A percentile compares a stretch with the other conserved stretches of the same genome.
phyloP scores from a whole-genome alignment of 2,888 invertebrate species.

The Malthinus flaveolus region DNA sequence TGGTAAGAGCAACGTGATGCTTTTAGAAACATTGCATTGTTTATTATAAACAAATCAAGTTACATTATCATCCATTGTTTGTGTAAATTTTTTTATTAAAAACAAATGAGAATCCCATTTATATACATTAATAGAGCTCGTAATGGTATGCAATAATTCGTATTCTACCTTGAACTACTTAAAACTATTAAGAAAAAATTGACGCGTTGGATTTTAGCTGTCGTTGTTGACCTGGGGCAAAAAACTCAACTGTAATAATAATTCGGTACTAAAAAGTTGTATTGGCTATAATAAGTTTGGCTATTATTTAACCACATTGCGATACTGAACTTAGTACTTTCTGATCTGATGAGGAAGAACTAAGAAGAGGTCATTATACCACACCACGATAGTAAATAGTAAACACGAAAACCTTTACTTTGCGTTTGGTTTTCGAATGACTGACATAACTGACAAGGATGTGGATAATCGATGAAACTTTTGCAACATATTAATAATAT shows the following conservation, averaged over 20 bases:
- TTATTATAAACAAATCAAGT: no score
- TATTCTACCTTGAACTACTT: constrained; percentile 4
- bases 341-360: not conserved
- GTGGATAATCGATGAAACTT: no score
- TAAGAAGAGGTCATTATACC: constrained; percentile 22
- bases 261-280: constrained; percentile 1
- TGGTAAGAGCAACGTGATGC: no score
- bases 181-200: not conserved
- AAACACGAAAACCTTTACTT: not conserved
- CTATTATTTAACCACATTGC: constrained; percentile 15
- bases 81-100: no score
- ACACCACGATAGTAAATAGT: constrained; percentile 7
- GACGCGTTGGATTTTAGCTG: constrained; percentile 1
- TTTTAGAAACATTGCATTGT: no score
- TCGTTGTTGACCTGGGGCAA: not conserved
- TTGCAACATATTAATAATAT: no score
- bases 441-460: no score
- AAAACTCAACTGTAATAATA: not conserved
- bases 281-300: not conserved
- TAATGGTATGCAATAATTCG: not conserved
- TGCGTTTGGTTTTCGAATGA: not conserved
- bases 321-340: constrained; percentile 1
- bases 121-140: not conserved
- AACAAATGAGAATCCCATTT: no score
- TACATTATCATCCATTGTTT: no score